phyloP scores from a whole-genome alignment of 2,113 vertebrate genomes.

The Ariopsis seemanni region DNA sequence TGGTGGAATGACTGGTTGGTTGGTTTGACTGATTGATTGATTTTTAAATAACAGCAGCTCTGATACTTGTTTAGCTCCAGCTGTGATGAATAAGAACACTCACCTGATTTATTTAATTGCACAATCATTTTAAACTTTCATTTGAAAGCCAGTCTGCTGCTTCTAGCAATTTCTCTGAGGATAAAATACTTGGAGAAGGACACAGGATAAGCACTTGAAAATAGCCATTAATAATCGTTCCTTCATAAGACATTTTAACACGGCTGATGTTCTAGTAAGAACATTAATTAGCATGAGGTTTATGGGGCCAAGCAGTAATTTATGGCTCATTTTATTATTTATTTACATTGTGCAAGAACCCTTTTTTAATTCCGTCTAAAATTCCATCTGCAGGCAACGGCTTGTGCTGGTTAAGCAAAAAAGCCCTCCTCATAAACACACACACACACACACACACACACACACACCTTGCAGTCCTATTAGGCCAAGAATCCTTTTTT shows the following conservation, averaged over 20 bases:
- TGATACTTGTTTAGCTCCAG: too few relatives aligned
- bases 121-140: not conserved
- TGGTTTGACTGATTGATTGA: too few relatives aligned
- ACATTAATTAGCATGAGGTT: not conserved
- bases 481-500: slow-evolving; percentile 24
- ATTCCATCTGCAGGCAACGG: not conserved
- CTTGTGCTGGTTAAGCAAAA: slow-evolving; percentile 14
- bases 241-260: too few relatives aligned
- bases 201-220: not conserved
- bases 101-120: too few relatives aligned
- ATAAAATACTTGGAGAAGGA: not conserved
- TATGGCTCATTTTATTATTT: not conserved
- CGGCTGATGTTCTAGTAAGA: not conserved
- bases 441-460: not conserved
- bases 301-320: not conserved
- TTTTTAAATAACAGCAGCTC: too few relatives aligned
- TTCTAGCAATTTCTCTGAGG: not conserved
- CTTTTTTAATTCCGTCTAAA: not conserved
- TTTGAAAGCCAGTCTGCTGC: not conserved
- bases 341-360: not conserved
- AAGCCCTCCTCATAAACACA: not conserved
- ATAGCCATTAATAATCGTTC: not conserved
- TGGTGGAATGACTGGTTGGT: too few relatives aligned
- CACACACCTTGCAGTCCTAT: not conserved
- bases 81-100: not conserved